Conservation (phyloP, 1,140 invertebrate species). For the Papilio glaucus region DNA sequence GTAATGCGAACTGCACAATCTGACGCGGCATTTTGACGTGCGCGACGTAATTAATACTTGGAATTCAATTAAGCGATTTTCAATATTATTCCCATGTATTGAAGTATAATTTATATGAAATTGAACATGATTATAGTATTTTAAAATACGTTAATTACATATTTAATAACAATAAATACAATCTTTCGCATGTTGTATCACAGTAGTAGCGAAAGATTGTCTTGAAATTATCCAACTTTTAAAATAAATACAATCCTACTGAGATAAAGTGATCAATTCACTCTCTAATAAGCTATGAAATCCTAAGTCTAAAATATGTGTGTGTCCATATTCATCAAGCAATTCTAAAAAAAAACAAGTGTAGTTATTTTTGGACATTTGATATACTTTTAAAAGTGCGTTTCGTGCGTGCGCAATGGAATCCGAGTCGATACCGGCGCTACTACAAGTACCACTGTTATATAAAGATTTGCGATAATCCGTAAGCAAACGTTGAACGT, state of each 20-base stretch:
- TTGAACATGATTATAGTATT: neutral
- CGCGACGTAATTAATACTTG: conserved; percentile 28
- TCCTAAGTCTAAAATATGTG: too few species aligned
- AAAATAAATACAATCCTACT: neutral
- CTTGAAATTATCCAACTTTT: neutral
- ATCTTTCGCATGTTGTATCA: neutral
- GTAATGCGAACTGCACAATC: conserved; percentile 55
- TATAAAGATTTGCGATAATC: conserved; percentile 53
- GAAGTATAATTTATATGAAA: neutral
- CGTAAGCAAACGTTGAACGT: conserved; percentile 55
- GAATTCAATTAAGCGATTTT: conserved; percentile 9
- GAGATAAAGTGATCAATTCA: too few species aligned
- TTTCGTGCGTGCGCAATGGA: too few species aligned
- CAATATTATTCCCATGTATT: neutral
- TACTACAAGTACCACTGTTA: neutral
- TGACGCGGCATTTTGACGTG: conserved; percentile 29
- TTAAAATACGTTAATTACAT: conserved; percentile 3
- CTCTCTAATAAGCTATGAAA: too few species aligned
- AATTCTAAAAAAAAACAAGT: too few species aligned
- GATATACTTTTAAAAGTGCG: neutral
- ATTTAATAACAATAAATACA: neutral
- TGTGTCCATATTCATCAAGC: too few species aligned
- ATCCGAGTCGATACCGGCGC: neutral
- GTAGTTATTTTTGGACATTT: too few species aligned
- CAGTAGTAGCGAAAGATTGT: neutral